phyloP scores from a whole-genome alignment of 1,140 invertebrate species.

The Diploscapter pachys region DNA sequence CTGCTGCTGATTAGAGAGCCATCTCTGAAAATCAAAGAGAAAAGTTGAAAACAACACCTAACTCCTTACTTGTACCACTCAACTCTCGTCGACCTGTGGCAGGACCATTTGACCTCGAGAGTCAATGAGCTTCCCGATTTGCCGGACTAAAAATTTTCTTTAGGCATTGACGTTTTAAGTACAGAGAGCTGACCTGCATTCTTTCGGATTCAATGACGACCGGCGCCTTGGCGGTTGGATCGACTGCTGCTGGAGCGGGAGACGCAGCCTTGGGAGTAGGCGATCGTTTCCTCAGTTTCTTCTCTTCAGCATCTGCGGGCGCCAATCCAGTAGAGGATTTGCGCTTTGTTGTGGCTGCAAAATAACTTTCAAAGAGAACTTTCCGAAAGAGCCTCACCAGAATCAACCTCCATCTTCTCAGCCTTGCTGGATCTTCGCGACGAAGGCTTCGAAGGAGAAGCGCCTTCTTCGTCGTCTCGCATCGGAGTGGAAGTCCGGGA shows the following conservation, averaged over 20 bases:
- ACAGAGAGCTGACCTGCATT: slow-evolving; percentile 40
- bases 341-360: slow-evolving; percentile 29
- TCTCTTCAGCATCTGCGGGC: slow-evolving; percentile 19
- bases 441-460: slow-evolving; percentile 39
- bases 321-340: slow-evolving; percentile 33
- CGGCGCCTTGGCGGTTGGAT: slow-evolving; percentile 40
- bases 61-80: slow-evolving; percentile 55
- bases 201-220: slow-evolving; percentile 50
- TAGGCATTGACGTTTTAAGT: neutral
- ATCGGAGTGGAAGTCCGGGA: slow-evolving; percentile 55
- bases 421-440: slow-evolving; percentile 15
- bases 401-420: slow-evolving; percentile 42
- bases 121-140: slow-evolving; percentile 45
- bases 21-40: slow-evolving; percentile 43
- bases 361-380: slow-evolving; percentile 11
- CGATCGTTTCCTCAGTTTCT: slow-evolving; percentile 15
- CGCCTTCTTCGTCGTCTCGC: slow-evolving; percentile 34
- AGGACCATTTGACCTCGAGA: slow-evolving; percentile 53
- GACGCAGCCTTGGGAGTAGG: neutral
- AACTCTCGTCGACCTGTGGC: slow-evolving; percentile 55
- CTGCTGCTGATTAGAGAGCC: slow-evolving; percentile 30
- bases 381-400: slow-evolving; percentile 11
- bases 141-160: slow-evolving; percentile 26
- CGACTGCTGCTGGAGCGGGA: neutral
- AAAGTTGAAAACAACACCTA: slow-evolving; percentile 11